phyloP scores from a whole-genome alignment of 2,888 invertebrate species.

The Teinopalpus imperialis region DNA sequence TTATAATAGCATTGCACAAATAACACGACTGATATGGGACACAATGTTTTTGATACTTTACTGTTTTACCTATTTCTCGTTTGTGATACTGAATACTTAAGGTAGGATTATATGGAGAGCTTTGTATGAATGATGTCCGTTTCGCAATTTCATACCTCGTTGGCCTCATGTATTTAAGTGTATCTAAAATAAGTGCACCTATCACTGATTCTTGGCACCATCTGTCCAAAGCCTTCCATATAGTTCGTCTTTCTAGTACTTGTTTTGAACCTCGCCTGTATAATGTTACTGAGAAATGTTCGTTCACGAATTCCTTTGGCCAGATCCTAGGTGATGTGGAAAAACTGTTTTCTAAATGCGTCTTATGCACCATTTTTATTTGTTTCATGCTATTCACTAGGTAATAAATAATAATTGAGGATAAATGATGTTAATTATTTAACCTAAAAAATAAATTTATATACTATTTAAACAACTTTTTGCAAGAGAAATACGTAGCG shows the following conservation, averaged over 20 bases:
- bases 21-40: slow-evolving; percentile 79
- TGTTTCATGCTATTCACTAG: slow-evolving; percentile 24
- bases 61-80: slow-evolving; percentile 72
- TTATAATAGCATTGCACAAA: slow-evolving; percentile 76
- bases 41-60: slow-evolving; percentile 79
- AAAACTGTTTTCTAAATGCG: slow-evolving; percentile 1
- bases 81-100: slow-evolving; percentile 54
- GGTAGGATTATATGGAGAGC: slow-evolving; percentile 35
- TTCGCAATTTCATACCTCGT: slow-evolving; percentile 5
- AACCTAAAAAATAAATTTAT: slow-evolving; percentile 21
- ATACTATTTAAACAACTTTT: slow-evolving; percentile 15
- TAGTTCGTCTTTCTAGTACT: slow-evolving; percentile 34
- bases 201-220: slow-evolving; percentile 4
- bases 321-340: slow-evolving; percentile 5
- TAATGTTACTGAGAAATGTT: slow-evolving; percentile 54
- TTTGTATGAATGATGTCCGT: slow-evolving; percentile 29
- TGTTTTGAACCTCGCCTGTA: slow-evolving; percentile 62
- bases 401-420: slow-evolving; percentile 11
- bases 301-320: slow-evolving; percentile 54
- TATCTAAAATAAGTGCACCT: slow-evolving; percentile 8
- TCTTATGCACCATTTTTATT: slow-evolving; percentile 27
- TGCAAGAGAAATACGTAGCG: slow-evolving; percentile 24
- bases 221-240: slow-evolving; percentile 22
- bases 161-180: slow-evolving; percentile 6
- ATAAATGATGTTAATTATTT: slow-evolving; percentile 23